A percentile compares a stretch with the other conserved stretches of the same genome.
These are phyloP conservation scores for Genyomyrus donnyi DNA, from an alignment of 2,113 vertebrate genomes.

Conservation along the genomic window DNA sequence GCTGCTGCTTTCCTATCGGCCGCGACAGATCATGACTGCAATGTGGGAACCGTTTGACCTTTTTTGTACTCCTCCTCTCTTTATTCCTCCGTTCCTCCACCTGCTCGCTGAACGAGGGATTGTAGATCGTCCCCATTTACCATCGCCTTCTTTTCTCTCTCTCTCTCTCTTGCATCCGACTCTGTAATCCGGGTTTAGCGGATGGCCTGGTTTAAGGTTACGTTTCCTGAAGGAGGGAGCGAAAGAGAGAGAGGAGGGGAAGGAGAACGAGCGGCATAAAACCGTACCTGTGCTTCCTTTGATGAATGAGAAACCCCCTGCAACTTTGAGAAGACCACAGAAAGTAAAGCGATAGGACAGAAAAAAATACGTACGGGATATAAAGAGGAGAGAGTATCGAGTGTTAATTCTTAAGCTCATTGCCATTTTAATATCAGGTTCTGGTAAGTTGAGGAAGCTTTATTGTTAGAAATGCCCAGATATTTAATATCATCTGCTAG, in stretches of 20 bases:
- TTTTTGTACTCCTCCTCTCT: background rate
- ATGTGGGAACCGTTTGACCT: background rate
- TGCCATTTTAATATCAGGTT: background rate
- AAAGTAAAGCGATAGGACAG: background rate
- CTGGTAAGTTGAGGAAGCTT: background rate
- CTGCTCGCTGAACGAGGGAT: background rate
- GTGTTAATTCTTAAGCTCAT: background rate
- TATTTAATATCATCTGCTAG: background rate
- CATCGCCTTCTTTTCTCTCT: background rate
- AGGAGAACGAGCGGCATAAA: background rate
- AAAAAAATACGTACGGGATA: background rate
- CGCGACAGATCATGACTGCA: background rate
- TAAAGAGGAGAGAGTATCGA: background rate
- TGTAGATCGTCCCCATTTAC: background rate
- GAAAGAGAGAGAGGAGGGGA: too few relatives aligned
- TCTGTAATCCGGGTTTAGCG: constrained; percentile 11
- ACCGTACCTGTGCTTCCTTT: background rate
- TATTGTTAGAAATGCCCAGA: background rate
- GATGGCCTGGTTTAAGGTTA: background rate
- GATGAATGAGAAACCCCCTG: background rate
- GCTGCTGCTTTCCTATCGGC: background rate
- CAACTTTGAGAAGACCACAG: background rate
- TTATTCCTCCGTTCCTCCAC: background rate
- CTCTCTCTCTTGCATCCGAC: background rate
- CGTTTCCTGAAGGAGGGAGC: background rate